Evolutionary conservation across 2,888 invertebrate species (phyloP).

Genomic region (Thecophora atra): DNA sequence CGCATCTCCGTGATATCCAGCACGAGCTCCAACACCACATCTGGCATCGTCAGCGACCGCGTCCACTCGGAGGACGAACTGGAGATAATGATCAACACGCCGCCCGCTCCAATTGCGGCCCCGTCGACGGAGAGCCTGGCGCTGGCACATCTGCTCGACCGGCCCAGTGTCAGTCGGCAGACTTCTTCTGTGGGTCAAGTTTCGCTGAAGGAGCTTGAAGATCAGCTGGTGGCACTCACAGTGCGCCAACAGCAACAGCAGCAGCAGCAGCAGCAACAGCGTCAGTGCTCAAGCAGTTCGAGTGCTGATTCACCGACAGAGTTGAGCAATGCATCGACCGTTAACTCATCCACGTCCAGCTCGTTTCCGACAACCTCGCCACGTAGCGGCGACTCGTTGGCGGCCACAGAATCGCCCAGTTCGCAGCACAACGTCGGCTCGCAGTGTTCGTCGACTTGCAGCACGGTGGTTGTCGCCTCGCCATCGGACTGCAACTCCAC

Average conservation of each 20-base stretch:
- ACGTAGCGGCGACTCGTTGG: slow-evolving; percentile 55
- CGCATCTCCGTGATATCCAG: slow-evolving; percentile 90
- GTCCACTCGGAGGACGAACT: slow-evolving; percentile 95
- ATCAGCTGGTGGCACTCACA: slow-evolving; percentile 66
- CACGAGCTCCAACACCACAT: slow-evolving; percentile 96
- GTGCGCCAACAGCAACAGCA: slow-evolving; percentile 55
- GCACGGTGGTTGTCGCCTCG: slow-evolving; percentile 81
- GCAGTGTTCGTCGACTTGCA: slow-evolving; percentile 87
- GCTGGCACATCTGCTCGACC: slow-evolving; percentile 77
- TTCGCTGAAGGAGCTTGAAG: slow-evolving; percentile 65
- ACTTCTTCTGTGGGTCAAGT: slow-evolving; percentile 69
- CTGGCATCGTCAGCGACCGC: slow-evolving; percentile 94
- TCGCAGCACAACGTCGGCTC: slow-evolving; percentile 75
- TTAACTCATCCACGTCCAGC: slow-evolving; percentile 46
- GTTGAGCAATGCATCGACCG: slow-evolving; percentile 44
- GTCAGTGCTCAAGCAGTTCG: slow-evolving; percentile 42
- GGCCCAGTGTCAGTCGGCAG: slow-evolving; percentile 69
- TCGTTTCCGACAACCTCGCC: slow-evolving; percentile 47
- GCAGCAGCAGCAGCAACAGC: slow-evolving; percentile 47
- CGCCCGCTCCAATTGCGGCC: slow-evolving; percentile 77
- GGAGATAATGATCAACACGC: slow-evolving; percentile 85
- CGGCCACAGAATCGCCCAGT: slow-evolving; percentile 67
- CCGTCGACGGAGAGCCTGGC: slow-evolving; percentile 87
- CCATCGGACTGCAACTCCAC: slow-evolving; percentile 63
- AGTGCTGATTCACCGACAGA: slow-evolving; percentile 50